Percentiles rank a stretch among this genome's conserved stretches.
Conservation (phyloP, 2,888 invertebrate species). For the Alloscopus bannaensis region DNA sequence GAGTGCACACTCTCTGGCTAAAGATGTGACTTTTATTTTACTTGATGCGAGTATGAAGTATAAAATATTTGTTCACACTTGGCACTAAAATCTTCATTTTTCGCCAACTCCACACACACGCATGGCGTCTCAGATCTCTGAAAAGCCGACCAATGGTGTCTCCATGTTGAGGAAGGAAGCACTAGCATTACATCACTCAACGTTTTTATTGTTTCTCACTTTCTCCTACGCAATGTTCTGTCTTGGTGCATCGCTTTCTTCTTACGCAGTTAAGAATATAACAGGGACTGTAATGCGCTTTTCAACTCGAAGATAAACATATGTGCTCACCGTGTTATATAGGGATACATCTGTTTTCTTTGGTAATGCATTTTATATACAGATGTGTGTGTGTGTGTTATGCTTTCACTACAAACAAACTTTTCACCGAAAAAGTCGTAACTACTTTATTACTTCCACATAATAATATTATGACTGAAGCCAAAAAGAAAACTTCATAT, state of each 20-base stretch:
- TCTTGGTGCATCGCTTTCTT: constrained; percentile 35
- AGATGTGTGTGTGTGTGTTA: background rate
- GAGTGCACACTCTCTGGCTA: constrained; percentile 1
- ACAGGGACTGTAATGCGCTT: background rate
- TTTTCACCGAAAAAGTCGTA: constrained; percentile 28
- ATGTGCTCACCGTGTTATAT: no score
- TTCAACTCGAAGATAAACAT: no score
- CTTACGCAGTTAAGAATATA: constrained; percentile 44
- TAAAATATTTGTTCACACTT: constrained; percentile 34
- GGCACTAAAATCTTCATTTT: constrained; percentile 18
- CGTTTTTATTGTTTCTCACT: constrained; percentile 13
- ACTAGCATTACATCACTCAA: background rate
- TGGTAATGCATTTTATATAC: no score
- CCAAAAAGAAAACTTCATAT: constrained; percentile 4
- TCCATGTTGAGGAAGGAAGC: background rate
- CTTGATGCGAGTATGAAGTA: constrained; percentile 30
- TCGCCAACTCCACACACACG: no score
- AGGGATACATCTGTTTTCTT: no score
- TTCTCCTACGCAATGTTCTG: constrained; percentile 18
- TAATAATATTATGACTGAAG: constrained; percentile 39
- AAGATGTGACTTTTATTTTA: background rate
- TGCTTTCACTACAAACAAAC: constrained; percentile 29
- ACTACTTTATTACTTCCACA: constrained; percentile 46
- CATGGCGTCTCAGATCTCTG: no score
- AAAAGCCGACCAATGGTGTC: no score